A percentile compares a stretch with the other conserved stretches of the same genome.
These are phyloP conservation scores for Harpalus rufipes DNA, from an alignment of 2,888 invertebrate species.

Conservation along the genomic window DNA sequence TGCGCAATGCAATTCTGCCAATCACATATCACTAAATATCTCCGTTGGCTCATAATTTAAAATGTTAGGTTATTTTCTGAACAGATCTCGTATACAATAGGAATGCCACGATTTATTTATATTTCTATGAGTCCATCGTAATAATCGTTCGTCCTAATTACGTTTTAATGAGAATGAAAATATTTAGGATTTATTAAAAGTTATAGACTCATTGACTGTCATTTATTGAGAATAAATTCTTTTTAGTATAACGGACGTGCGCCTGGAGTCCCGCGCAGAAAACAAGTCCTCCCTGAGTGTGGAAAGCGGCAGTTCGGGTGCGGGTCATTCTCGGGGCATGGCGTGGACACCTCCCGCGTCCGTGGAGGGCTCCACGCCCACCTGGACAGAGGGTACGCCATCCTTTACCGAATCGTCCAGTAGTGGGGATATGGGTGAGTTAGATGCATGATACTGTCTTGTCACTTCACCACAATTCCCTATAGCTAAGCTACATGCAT, in stretches of 20 bases:
- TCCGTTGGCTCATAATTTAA: no score
- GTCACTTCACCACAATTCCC: neutral
- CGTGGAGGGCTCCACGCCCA: constrained; percentile 95
- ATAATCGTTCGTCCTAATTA: no score
- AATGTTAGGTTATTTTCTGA: no score
- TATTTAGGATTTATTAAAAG: no score
- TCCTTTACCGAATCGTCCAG: constrained; percentile 98
- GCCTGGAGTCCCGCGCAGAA: constrained; percentile 82
- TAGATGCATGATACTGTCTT: constrained; percentile 70
- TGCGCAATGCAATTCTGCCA: no score
- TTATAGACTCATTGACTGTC: no score
- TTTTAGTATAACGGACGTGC: constrained; percentile 85
- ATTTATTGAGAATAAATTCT: constrained; percentile 14
- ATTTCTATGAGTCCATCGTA: no score
- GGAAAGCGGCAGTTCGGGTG: constrained; percentile 79
- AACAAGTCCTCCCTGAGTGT: constrained; percentile 82
- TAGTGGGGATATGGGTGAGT: constrained; percentile 91
- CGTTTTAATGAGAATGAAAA: no score
- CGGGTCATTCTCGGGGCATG: constrained; percentile 77
- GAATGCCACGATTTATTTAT: no score
- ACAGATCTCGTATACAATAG: no score
- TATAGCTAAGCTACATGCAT: neutral
- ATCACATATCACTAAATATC: no score
- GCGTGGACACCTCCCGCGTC: constrained; percentile 92
- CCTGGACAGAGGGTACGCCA: constrained; percentile 98